phyloP scores from a whole-genome alignment of 2,888 invertebrate species.

The Patella depressa region DNA sequence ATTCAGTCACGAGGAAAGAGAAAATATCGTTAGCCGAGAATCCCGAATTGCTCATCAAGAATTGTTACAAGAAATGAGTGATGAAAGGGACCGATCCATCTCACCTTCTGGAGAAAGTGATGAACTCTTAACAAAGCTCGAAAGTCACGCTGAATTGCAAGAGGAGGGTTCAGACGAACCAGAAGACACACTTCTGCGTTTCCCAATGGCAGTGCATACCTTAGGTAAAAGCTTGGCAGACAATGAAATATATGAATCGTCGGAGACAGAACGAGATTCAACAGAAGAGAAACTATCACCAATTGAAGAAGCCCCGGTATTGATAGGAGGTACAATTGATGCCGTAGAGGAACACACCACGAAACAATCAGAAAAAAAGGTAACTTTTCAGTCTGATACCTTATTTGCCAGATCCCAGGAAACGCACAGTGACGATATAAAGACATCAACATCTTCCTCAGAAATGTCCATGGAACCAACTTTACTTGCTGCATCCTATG shows the following conservation, averaged over 20 bases:
- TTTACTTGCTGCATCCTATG: conserved; percentile 89
- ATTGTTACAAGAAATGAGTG: conserved; percentile 57
- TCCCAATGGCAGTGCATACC: conserved; percentile 55
- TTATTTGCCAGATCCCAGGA: conserved; percentile 42
- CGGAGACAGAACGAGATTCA: conserved; percentile 62
- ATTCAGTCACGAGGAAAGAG: conserved; percentile 10
- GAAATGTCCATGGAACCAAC: conserved; percentile 88
- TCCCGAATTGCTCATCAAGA: conserved; percentile 62
- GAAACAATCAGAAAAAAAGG: conserved; percentile 48
- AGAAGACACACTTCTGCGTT: conserved; percentile 26
- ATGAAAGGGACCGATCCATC: conserved; percentile 60
- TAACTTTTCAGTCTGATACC: conserved; percentile 58
- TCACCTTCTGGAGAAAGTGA: conserved; percentile 66
- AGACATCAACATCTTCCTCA: conserved; percentile 77
- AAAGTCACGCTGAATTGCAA: conserved; percentile 51
- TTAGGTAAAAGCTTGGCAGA: conserved; percentile 54
- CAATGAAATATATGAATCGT: conserved; percentile 62
- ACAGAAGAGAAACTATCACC: conserved; percentile 64
- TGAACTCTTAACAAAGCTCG: conserved; percentile 55
- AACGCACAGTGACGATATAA: conserved; percentile 59
- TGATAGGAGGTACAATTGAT: conserved; percentile 49
- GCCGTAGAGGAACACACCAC: conserved; percentile 42
- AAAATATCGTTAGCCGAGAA: conserved; percentile 57
- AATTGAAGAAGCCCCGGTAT: conserved; percentile 57
- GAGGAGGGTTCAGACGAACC: conserved; percentile 37